phyloP scores from a whole-genome alignment of 2,797 vertebrate genomes.

The Psittacula derbiana region DNA sequence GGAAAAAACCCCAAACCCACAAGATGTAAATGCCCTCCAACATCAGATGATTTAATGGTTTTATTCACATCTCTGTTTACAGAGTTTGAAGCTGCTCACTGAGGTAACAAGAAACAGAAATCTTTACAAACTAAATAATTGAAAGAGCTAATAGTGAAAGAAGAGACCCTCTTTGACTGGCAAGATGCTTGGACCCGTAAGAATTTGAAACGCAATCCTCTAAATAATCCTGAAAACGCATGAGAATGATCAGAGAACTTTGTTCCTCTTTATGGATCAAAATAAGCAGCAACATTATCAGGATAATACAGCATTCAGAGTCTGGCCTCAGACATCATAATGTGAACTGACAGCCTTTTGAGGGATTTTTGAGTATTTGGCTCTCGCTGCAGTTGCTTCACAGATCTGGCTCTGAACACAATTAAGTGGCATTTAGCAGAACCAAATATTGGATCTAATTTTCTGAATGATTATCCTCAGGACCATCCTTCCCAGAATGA shows the following conservation, averaged over 20 bases:
- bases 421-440: background rate
- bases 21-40: background rate
- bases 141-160: background rate
- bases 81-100: background rate
- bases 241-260: background rate
- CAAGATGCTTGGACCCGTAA: background rate
- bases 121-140: background rate
- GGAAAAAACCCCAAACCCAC: fast-evolving
- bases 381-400: background rate
- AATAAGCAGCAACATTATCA: background rate
- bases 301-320: background rate
- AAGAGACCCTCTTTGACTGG: background rate
- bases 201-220: background rate
- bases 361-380: background rate
- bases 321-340: background rate
- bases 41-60: background rate
- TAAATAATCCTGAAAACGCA: background rate
- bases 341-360: background rate
- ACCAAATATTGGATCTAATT: background rate
- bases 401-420: background rate
- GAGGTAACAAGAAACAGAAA: background rate
- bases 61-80: background rate
- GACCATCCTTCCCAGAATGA: background rate
- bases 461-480: background rate
- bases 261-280: background rate